Percentiles rank a stretch among this genome's conserved stretches.
These are phyloP conservation scores for Addax nasomaculatus DNA, from an alignment of 2,113 vertebrate genomes.

Conservation along the genomic window DNA sequence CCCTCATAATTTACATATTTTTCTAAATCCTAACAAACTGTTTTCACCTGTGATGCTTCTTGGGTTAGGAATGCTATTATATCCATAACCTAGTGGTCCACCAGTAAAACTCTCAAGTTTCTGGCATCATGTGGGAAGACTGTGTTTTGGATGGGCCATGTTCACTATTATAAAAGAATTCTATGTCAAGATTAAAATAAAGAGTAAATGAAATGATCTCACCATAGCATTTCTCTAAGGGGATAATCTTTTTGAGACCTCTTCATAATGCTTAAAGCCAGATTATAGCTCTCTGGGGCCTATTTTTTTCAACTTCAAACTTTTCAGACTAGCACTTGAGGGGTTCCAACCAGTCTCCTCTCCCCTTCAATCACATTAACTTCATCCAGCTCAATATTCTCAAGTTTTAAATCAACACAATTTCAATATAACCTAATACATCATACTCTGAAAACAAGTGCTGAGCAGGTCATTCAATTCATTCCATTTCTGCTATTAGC, in stretches of 20 bases:
- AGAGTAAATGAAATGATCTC: neutral
- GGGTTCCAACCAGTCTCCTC: neutral
- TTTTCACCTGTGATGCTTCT: neutral
- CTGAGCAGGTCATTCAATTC: slow-evolving; percentile 27
- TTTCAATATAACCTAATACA: neutral
- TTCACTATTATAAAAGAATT: slow-evolving; percentile 8
- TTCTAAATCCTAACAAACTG: slow-evolving; percentile 18
- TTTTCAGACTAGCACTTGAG: neutral
- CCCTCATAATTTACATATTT: neutral
- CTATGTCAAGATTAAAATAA: slow-evolving; percentile 18
- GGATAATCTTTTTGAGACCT: neutral
- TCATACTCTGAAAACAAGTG: neutral
- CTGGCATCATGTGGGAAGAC: neutral
- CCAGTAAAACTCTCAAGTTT: neutral
- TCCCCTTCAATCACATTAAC: neutral
- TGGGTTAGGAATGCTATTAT: neutral
- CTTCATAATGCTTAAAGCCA: slow-evolving; percentile 3
- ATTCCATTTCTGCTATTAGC: slow-evolving; percentile 2
- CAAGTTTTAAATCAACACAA: neutral
- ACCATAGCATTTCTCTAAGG: neutral
- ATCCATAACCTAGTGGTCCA: neutral
- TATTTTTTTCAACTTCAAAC: neutral
- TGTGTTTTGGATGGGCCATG: neutral
- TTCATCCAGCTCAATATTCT: neutral
- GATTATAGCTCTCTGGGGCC: neutral